These are phyloP conservation scores for Lanius ludovicianus DNA, from an alignment of 2,113 vertebrate genomes.

Conservation along the genomic window DNA sequence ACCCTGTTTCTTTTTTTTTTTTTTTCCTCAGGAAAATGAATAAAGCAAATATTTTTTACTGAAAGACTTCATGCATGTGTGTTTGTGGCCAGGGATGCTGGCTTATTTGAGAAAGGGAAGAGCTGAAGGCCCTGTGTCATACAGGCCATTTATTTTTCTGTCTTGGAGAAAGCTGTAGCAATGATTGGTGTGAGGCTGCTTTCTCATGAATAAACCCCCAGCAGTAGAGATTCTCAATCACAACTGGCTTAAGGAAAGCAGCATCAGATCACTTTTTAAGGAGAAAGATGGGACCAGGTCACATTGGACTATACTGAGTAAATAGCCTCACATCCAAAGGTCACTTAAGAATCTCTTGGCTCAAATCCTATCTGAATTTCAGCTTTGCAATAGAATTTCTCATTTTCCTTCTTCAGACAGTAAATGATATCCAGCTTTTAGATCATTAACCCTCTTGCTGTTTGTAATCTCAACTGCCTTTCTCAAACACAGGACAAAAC, in stretches of 20 bases:
- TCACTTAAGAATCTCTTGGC: background rate
- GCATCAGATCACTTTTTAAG: background rate
- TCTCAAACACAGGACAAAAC: background rate
- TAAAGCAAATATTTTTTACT: background rate
- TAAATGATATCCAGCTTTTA: background rate
- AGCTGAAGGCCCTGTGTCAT: background rate
- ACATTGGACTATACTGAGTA: background rate
- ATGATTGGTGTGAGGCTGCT: background rate
- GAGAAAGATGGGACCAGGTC: background rate
- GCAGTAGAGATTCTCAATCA: background rate
- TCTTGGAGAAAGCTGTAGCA: background rate
- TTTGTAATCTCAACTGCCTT: background rate
- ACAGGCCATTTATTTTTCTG: background rate
- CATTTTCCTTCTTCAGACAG: background rate
- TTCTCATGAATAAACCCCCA: background rate
- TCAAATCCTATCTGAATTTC: background rate
- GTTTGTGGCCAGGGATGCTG: accelerated
- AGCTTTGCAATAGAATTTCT: background rate
- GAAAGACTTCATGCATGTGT: accelerated
- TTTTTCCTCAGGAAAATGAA: background rate
- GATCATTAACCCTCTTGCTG: background rate
- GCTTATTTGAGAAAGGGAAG: background rate
- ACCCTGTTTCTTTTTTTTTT: accelerated
- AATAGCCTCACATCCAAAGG: background rate
- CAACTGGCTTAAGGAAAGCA: background rate